Base-by-base conservation (phyloP, 2,888 invertebrate genomes). In the Ganaspis brasiliensis region DNA sequence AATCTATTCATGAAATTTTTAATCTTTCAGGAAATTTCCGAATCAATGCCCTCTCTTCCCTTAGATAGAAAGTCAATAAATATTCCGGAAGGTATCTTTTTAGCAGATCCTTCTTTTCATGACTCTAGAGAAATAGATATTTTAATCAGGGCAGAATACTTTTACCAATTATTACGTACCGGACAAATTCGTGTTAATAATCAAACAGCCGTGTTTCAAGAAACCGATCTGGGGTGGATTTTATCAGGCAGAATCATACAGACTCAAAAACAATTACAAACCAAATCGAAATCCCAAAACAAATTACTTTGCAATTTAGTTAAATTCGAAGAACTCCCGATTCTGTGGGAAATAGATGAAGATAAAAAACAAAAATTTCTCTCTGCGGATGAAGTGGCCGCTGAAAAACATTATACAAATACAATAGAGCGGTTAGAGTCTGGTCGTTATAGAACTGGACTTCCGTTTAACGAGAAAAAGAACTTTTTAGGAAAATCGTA, bases 151-250 rank as follows among this genome's bases (percentile, higher is more conserved):
- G 72, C 72, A 21, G 72, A 72, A 3, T 37, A 4, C 9, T 19
- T 14, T 9, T 26, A 26, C 10, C 16, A 72, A 14, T 6, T 52
- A 19, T 52, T 14, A 10, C 45, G 14, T 2, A 24, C 52, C 4
- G 49, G 49, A 16, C 16, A 49, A 49, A 16, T 24, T 16, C 16
- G 21, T 2, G 16, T 52, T n/a, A 12, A 14, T 1, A 8, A 5
- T 16, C 35, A 67, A 40, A 6, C 21, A 6, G 40, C 55, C 10
- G 24, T 72, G 2, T 55, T 45, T 9, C 72, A 72, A 24, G 52
- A 72, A 55, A 72, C 72, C 6, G 16, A n/a, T 1, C 24, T 72
- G 6, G 72, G 72, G 1, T 72, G 72, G 56, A 35, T 72, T 16
- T 9, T 56, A 0, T 9, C 72, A 16, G 70, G 70, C 12, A 9